These are phyloP conservation scores for Microctenopoma steveboyesi DNA, from an alignment of 2,797 vertebrate genomes.

Conservation along the genomic window DNA sequence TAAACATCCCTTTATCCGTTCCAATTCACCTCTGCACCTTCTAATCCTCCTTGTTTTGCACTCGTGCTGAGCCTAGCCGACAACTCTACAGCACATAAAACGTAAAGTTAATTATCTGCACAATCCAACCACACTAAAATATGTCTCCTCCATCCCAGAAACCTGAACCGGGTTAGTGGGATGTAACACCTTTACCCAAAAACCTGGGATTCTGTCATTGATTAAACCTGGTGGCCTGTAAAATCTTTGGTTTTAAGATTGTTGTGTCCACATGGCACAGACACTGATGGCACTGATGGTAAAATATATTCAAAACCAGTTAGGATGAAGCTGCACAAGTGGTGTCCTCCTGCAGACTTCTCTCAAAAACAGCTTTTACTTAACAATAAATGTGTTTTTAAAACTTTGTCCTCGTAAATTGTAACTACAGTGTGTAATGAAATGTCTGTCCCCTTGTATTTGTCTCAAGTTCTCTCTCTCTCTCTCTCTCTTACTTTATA, in stretches of 20 bases:
- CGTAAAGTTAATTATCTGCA: constrained; percentile 55
- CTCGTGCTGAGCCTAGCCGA: constrained; percentile 42
- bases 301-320: neutral
- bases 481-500: constrained; percentile 52
- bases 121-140: constrained; percentile 43
- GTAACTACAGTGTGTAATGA: neutral
- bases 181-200: constrained; percentile 7
- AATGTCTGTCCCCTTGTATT: constrained; percentile 1
- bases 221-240: neutral
- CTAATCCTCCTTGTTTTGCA: constrained; percentile 68
- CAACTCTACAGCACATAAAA: constrained; percentile 35
- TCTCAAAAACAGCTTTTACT: neutral
- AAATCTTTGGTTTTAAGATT: neutral
- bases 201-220: neutral
- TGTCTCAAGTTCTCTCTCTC: constrained; percentile 13
- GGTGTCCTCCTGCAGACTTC: neutral
- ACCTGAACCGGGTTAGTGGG: constrained; percentile 23
- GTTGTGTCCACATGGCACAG: neutral
- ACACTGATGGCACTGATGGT: neutral
- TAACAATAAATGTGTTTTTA: neutral
- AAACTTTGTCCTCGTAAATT: neutral
- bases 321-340: neutral
- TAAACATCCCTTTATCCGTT: constrained; percentile 61
- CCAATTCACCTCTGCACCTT: constrained; percentile 60
- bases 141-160: neutral